Base-by-base conservation (phyloP, 1,140 invertebrate species). In the Pentalonia nigronervosa region DNA sequence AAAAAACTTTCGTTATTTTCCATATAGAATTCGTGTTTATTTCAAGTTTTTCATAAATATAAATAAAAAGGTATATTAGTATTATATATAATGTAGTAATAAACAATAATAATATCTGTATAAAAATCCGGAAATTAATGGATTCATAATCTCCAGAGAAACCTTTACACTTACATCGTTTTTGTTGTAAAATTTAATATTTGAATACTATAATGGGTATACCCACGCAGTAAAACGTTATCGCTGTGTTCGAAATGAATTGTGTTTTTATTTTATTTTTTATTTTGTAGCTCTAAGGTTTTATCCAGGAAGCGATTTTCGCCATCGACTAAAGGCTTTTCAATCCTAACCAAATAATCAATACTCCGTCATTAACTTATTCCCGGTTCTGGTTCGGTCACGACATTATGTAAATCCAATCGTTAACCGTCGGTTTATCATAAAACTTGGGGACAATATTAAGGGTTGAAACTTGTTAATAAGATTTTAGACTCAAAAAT, bases 71-170 rank as follows among this genome's bases (percentile, higher is more conserved):
- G 60, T 67, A 60, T 11, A 9, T 48, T 21, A 53, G 14, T 8
- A 9, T 56, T 53, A 53, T 53, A 56, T 60, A n/a, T 76, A 34
- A 76, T 6, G n/a, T 7, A 76, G 17, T n/a, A 76, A 76, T 34
- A 76, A 76, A 76, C n/a, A 76, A 76, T 76, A 17, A 7, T 76
- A 30, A 67, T 9, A 17, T 76, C 17, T 1, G 14, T 76, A 30
- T 34, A n/a, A 17, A 76, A 76, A 76, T 76, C n/a, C n/a, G n/a
- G n/a, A 76, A 76, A 76, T 76, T 76, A n/a, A 76, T 76, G n/a
- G 8, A 2, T 7, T 67, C 4, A 67, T 67, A 9, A 14, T 67
- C 2, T 67, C 60, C 6, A 76, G 14, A 76, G 17, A 76, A 76
- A 76, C 60, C 17, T 6, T n/a, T 76, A 76, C 60, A 76, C 30